A percentile compares a stretch with the other conserved stretches of the same genome.
Conservation (phyloP, 1,140 invertebrate species). For the Lordiphosa mommai region DNA sequence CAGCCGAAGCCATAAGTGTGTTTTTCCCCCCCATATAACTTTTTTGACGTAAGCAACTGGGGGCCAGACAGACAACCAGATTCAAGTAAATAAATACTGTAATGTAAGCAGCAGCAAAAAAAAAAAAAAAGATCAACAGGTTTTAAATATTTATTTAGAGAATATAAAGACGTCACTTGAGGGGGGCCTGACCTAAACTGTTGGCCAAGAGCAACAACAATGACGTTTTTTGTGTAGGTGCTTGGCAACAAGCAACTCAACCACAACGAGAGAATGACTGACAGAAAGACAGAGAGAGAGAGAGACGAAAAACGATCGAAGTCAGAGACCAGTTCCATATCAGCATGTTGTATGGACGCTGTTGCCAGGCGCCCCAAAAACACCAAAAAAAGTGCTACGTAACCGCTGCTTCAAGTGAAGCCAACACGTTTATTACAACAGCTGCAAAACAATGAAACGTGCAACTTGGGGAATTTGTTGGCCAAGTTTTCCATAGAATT, state of each 20-base stretch:
- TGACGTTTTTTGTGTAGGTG: slow-evolving; percentile 31
- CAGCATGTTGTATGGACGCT: slow-evolving; percentile 36
- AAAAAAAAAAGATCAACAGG: slow-evolving; percentile 8
- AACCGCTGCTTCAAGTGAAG: slow-evolving; percentile 30
- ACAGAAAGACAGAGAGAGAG: slow-evolving; percentile 3
- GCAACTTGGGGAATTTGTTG: background rate
- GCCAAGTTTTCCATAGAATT: no score
- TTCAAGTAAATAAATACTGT: slow-evolving; percentile 18
- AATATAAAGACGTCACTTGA: slow-evolving; percentile 54
- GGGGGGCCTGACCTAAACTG: slow-evolving; percentile 27
- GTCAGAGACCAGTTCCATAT: slow-evolving; percentile 55
- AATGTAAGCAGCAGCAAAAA: background rate
- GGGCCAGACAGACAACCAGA: slow-evolving; percentile 1
- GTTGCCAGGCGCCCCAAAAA: slow-evolving; percentile 47
- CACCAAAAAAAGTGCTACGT: no score
- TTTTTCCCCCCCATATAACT: background rate
- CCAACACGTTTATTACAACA: slow-evolving; percentile 32
- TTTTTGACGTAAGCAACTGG: slow-evolving; percentile 18
- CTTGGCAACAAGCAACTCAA: slow-evolving; percentile 36
- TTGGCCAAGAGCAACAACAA: slow-evolving; percentile 51
- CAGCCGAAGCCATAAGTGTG: background rate
- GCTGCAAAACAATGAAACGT: slow-evolving; percentile 15
- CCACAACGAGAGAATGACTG: background rate
- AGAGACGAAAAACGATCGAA: slow-evolving; percentile 24
- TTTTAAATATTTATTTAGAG: slow-evolving; percentile 27